Conservation (phyloP, 2,797 vertebrate species). For the Danio aesculapii region DNA sequence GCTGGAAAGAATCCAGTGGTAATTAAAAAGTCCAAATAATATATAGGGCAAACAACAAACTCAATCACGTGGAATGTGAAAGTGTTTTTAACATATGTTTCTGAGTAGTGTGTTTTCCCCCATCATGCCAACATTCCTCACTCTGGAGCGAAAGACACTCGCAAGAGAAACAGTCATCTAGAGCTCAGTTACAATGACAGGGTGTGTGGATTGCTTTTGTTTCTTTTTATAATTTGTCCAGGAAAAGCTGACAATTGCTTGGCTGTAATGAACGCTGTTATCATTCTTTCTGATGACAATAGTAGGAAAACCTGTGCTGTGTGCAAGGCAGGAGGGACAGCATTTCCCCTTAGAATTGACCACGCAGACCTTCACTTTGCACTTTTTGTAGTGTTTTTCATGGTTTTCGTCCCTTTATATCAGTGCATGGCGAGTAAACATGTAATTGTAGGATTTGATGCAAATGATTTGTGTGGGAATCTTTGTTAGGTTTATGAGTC, state of each 20-base stretch:
- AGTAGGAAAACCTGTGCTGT: slow-evolving; percentile 94
- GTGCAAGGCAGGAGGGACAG: slow-evolving; percentile 85
- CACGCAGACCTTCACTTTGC: slow-evolving; percentile 80
- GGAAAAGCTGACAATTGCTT: slow-evolving; percentile 98
- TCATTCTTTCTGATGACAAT: slow-evolving; percentile 97
- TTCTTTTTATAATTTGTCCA: slow-evolving; percentile 99
- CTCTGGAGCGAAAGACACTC: slow-evolving; percentile 35
- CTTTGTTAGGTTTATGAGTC: slow-evolving; percentile 52
- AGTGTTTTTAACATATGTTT: slow-evolving; percentile 17
- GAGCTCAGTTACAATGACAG: slow-evolving; percentile 72
- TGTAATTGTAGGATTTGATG: slow-evolving; percentile 54
- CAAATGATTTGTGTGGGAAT: slow-evolving; percentile 62
- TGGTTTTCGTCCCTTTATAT: slow-evolving; percentile 34
- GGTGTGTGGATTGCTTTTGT: slow-evolving; percentile 91
- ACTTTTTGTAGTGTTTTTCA: slow-evolving; percentile 42
- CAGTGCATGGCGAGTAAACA: slow-evolving; percentile 40
- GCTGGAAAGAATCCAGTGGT: slow-evolving; percentile 19
- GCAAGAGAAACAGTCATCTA: slow-evolving; percentile 63
- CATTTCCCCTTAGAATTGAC: slow-evolving; percentile 72
- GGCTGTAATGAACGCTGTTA: slow-evolving; percentile 96
- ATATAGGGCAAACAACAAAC: slow-evolving; percentile 7
- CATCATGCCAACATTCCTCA: slow-evolving; percentile 53
- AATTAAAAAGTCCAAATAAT: slow-evolving; percentile 30
- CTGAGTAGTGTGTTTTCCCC: slow-evolving; percentile 31
- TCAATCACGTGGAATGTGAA: slow-evolving; percentile 16